Conservation (phyloP, 2,797 vertebrate species). For the Cryptoprocta ferox region DNA sequence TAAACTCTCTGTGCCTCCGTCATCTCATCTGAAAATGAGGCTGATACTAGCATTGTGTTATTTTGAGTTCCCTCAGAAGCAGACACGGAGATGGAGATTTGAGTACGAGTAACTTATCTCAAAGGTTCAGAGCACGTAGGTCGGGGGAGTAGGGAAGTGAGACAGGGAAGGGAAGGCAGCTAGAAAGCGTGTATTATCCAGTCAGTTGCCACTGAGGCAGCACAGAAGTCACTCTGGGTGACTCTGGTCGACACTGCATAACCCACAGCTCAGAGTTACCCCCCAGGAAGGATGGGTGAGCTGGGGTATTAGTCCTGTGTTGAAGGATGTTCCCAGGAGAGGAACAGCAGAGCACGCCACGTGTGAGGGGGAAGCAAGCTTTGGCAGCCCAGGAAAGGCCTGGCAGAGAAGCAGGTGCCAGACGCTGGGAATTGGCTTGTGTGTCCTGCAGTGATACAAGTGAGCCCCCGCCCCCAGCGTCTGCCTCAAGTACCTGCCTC, state of each 20-base stretch:
- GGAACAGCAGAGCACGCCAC: neutral
- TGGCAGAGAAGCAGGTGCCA: neutral
- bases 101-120: neutral
- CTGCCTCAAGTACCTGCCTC: neutral
- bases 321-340: neutral
- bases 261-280: neutral
- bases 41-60: neutral
- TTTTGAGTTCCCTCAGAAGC: conserved; percentile 12
- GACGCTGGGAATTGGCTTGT: too few species aligned
- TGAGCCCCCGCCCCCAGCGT: fast-evolving
- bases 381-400: neutral
- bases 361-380: fast-evolving
- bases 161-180: neutral
- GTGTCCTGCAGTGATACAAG: too few species aligned
- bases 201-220: neutral
- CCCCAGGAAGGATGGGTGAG: neutral
- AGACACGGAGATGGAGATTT: neutral
- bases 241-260: fast-evolving
- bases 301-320: neutral
- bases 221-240: neutral
- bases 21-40: neutral
- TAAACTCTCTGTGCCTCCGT: neutral
- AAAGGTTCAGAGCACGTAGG: neutral
- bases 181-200: neutral
- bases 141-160: neutral